These are phyloP conservation scores for Platysteira castanea DNA, from an alignment of 2,113 vertebrate genomes.

Conservation along the genomic window DNA sequence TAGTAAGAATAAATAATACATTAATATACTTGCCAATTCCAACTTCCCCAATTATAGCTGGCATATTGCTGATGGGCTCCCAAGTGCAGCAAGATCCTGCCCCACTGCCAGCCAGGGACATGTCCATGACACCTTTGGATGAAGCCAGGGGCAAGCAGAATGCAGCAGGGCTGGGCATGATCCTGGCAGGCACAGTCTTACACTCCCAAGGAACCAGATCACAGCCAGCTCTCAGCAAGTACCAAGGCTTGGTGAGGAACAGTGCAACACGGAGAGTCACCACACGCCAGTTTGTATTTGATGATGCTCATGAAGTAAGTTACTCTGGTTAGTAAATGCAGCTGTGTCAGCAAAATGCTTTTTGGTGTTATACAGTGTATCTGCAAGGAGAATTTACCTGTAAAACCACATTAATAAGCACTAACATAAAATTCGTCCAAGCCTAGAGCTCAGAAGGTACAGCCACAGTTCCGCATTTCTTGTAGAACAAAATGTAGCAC, in stretches of 20 bases:
- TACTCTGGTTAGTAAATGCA: neutral
- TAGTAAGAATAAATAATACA: neutral
- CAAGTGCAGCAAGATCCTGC: neutral
- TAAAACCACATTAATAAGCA: neutral
- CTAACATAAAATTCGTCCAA: neutral
- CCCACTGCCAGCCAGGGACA: rapidly evolving
- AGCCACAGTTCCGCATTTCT: neutral
- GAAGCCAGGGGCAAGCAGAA: neutral
- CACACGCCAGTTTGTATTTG: rapidly evolving
- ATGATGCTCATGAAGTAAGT: neutral
- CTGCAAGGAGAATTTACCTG: neutral
- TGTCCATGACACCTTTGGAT: rapidly evolving
- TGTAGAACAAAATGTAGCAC: neutral
- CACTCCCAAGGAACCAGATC: neutral
- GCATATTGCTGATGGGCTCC: neutral
- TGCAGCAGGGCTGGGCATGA: neutral
- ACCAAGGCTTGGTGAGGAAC: neutral
- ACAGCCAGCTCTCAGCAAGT: neutral
- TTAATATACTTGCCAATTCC: neutral
- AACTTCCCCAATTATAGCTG: neutral
- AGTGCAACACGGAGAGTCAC: neutral
- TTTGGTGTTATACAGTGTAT: neutral
- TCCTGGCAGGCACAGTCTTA: neutral
- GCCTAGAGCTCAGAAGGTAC: neutral
- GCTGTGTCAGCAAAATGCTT: neutral